Evolutionary conservation across 2,797 vertebrate genomes (phyloP), one percentile per base, ranked within the genome.

Genomic region (Eurystomus glaucurus): DNA sequence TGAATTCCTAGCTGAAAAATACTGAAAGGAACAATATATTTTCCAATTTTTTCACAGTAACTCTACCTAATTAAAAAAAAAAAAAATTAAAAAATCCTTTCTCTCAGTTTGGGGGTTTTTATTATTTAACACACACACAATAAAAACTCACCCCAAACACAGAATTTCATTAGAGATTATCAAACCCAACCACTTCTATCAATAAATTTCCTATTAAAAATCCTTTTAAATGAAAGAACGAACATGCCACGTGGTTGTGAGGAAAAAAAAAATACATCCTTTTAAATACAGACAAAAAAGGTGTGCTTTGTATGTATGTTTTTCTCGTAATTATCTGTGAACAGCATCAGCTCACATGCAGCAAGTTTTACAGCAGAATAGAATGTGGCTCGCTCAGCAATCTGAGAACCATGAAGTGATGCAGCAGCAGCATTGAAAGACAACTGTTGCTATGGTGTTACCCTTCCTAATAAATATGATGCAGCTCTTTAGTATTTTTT

Each of bases 401-500:
- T 31, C 48, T 11, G 46, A 52, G 91, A 28, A 55, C 61, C 69
- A 69, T 21, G 9, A 33, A 72, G 83, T 8, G 25, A 81, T 58
- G 91, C 68, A 77, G 77, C 70, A 93, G 84, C 74, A 94, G 76
- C 77, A 25, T 1, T 41, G 57, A 50, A 16, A 87, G 51, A 94
- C 90, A 93, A 65, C 88, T 91, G 95, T 94, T 97, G 95, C 96
- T 80, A 96, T 94, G 96, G 93, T 77, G 71, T 41, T 66, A 11
- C 37, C 6, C 74, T 19, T 93, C 88, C 77, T 51, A 61, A 77
- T 68, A 92, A 97, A 97, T 83, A 37, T 33, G 78, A 85, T 78
- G 82, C 88, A 85, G 78, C 66, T 85, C 81, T 82, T 55, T 5
- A 81, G 61, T 18, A 41, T 61, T 80, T 91, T 33, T 83, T 33